These are phyloP conservation scores for Salticus scenicus DNA, from an alignment of 2,888 invertebrate species.

Conservation along the genomic window DNA sequence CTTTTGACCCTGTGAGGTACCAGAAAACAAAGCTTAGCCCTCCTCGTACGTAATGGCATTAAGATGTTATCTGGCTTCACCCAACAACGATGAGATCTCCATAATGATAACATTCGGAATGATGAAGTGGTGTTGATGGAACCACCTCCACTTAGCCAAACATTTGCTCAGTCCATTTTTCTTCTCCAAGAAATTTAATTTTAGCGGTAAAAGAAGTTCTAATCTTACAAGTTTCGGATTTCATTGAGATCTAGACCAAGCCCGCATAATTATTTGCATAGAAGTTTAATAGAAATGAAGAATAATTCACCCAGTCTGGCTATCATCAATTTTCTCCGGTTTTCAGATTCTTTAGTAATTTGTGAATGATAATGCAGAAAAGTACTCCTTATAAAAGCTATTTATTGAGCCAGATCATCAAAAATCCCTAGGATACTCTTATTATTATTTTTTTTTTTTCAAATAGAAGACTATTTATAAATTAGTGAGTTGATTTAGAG, in stretches of 20 bases:
- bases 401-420: no score
- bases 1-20: conserved; percentile 28
- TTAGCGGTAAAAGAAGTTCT: conserved; percentile 6
- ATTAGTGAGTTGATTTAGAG: no score
- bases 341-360: neutral
- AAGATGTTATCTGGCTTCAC: conserved; percentile 55
- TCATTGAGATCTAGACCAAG: neutral
- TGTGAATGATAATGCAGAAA: neutral
- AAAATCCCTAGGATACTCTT: no score
- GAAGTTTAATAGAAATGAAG: neutral
- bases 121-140: conserved; percentile 17
- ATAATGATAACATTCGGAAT: neutral
- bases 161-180: conserved; percentile 15
- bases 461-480: no score
- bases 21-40: conserved; percentile 26
- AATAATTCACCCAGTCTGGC: neutral
- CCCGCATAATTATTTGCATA: conserved; percentile 11
- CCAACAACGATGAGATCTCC: neutral
- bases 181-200: neutral
- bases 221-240: conserved; percentile 4
- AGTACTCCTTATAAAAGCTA: no score
- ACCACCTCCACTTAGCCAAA: conserved; percentile 29
- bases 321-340: neutral
- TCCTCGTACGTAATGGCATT: conserved; percentile 44
- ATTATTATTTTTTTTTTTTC: no score